Percentiles rank a stretch among this genome's conserved stretches.
phyloP scores from a whole-genome alignment of 30 jellyfish, hydroid and myxozoan genomes.

The Catostylus mosaicus region DNA sequence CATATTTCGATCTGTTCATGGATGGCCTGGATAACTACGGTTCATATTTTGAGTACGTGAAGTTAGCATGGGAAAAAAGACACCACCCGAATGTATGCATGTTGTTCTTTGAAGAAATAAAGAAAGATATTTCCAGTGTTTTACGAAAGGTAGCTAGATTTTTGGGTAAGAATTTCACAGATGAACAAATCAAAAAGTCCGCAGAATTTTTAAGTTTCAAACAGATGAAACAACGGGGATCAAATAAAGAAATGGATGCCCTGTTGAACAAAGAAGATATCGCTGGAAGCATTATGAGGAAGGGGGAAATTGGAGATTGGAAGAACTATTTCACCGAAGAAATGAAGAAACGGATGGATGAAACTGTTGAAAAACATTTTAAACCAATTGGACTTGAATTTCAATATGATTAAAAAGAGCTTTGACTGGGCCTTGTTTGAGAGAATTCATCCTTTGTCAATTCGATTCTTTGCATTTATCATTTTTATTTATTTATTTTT shows the following conservation, averaged over 20 bases:
- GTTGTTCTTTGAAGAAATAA: background rate
- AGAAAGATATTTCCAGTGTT: background rate
- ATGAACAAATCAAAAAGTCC: background rate
- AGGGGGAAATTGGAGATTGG: background rate
- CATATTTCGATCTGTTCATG: conserved; percentile 1
- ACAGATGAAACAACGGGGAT: background rate
- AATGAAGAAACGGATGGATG: background rate
- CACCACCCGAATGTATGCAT: background rate
- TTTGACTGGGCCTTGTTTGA: too few species aligned
- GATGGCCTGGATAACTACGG: background rate
- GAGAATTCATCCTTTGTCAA: too few species aligned
- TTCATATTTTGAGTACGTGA: background rate
- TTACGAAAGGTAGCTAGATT: background rate
- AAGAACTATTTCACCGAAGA: background rate
- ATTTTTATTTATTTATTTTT: too few species aligned
- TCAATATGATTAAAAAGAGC: background rate
- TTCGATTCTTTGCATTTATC: too few species aligned
- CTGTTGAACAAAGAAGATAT: too few species aligned
- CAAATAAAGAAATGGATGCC: too few species aligned
- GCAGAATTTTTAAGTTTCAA: background rate
- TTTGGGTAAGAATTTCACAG: background rate
- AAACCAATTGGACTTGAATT: background rate
- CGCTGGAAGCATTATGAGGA: background rate
- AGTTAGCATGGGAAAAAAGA: background rate
- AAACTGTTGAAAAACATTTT: background rate